Evolutionary conservation across 1,140 invertebrate genomes (phyloP).

Genomic region (Dendroctonus valens): DNA sequence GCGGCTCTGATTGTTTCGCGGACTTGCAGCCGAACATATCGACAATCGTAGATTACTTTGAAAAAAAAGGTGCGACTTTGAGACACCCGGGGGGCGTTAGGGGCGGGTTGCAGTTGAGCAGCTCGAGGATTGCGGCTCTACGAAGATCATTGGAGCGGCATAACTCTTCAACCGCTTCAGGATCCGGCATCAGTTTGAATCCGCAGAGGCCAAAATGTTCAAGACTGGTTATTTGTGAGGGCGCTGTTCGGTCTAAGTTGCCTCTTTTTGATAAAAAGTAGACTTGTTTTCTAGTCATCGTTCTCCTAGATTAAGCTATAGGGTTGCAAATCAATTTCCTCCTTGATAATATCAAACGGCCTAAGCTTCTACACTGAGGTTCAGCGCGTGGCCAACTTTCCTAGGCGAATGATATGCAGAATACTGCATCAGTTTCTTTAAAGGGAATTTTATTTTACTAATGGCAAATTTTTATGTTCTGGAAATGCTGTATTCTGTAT

Average conservation of each 20-base stretch:
- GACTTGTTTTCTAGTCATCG: neutral
- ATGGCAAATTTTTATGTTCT: neutral
- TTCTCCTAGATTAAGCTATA: neutral
- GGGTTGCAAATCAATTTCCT: neutral
- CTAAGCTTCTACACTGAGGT: neutral
- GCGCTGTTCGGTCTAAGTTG: constrained; percentile 78
- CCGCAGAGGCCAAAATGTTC: constrained; percentile 47
- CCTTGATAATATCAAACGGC: neutral
- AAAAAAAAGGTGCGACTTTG: constrained; percentile 61
- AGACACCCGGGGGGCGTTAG: constrained; percentile 40
- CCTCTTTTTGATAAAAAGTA: constrained; percentile 81
- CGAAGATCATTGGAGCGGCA: constrained; percentile 44
- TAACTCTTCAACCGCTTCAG: constrained; percentile 32
- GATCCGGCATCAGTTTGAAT: constrained; percentile 44
- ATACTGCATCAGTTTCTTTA: neutral
- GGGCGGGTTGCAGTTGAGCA: constrained; percentile 42
- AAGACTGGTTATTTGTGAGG: constrained; percentile 72
- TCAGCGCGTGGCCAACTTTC: neutral
- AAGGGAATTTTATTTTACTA: neutral
- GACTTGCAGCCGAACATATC: constrained; percentile 67
- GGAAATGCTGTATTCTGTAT: no score
- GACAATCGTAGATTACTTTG: constrained; percentile 86
- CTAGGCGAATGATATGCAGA: neutral
- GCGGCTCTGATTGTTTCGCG: constrained; percentile 70
- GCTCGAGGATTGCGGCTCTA: constrained; percentile 44